Evolutionary conservation across 2,797 vertebrate species (phyloP).

Genomic region (Muraenolepis orangiensis): DNA sequence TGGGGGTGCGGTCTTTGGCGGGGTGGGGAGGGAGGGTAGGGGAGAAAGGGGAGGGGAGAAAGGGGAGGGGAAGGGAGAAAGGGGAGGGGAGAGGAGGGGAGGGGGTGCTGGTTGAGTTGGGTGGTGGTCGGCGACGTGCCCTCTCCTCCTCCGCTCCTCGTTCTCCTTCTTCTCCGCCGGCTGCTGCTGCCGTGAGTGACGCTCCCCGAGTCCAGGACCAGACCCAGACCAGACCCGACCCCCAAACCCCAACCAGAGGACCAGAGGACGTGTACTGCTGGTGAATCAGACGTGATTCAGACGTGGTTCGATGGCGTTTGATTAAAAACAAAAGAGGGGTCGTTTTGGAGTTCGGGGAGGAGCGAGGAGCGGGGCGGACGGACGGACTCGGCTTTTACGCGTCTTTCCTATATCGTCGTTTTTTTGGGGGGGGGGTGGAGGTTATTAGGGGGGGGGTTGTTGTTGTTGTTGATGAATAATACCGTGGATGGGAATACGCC

Average conservation of each 20-base stretch:
- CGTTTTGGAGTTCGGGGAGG: conserved; percentile 14
- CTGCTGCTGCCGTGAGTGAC: too few relatives aligned
- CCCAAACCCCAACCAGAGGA: too few relatives aligned
- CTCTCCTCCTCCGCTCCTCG: too few relatives aligned
- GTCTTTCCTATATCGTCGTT: too few relatives aligned
- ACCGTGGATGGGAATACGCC: conserved; percentile 21
- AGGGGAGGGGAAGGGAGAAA: conserved; percentile 3
- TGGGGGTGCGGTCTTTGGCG: conserved; percentile 30
- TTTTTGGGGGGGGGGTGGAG: too few relatives aligned
- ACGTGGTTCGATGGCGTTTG: conserved; percentile 66
- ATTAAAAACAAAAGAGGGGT: conserved; percentile 36
- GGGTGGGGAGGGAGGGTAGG: conserved; percentile 29
- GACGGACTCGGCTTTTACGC: too few relatives aligned
- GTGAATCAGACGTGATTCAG: conserved; percentile 27
- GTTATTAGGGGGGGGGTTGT: conserved; percentile 23
- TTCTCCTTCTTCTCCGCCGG: too few relatives aligned
- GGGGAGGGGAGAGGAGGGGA: conserved; percentile 37
- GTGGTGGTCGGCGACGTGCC: conserved; percentile 30
- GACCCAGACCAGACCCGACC: too few relatives aligned
- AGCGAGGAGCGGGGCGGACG: too few relatives aligned
- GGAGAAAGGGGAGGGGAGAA: conserved; percentile 13
- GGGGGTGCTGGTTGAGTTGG: conserved; percentile 41
- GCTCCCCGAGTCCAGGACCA: too few relatives aligned
- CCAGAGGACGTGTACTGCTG: neutral
- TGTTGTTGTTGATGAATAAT: conserved; percentile 1